Conservation (phyloP, 2,113 vertebrate species). For the Smithornis capensis region DNA sequence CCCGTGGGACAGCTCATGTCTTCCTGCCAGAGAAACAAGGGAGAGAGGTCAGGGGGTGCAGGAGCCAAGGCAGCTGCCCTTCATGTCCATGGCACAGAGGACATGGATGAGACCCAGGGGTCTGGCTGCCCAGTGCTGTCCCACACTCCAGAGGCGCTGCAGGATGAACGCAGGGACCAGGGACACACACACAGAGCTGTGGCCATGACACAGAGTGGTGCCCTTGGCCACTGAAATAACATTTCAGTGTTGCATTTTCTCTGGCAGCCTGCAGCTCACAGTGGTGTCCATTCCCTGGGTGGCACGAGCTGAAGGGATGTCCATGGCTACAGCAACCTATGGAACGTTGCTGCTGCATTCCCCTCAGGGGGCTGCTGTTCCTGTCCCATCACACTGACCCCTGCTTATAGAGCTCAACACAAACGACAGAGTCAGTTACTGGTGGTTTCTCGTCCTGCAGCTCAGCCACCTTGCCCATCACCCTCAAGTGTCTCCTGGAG, state of each 20-base stretch:
- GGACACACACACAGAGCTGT: no score
- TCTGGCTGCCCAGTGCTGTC: neutral
- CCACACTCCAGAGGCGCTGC: neutral
- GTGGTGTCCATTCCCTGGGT: fast-evolving
- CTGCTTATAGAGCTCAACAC: neutral
- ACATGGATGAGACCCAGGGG: fast-evolving
- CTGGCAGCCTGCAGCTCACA: neutral
- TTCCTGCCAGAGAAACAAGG: neutral
- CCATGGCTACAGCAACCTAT: neutral
- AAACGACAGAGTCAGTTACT: fast-evolving
- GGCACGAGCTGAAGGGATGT: neutral
- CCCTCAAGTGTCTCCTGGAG: conserved; percentile 89
- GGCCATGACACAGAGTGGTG: fast-evolving
- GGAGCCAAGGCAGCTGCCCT: neutral
- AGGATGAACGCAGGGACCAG: neutral
- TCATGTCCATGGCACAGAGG: fast-evolving
- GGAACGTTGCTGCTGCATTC: fast-evolving
- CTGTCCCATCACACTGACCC: fast-evolving
- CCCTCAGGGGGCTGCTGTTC: neutral
- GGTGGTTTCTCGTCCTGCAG: conserved; percentile 43
- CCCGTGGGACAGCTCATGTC: fast-evolving
- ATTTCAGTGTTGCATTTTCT: neutral
- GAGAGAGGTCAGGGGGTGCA: neutral
- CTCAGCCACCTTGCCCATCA: conserved; percentile 89
- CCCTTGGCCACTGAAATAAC: neutral